Evolutionary conservation across 2,888 invertebrate genomes (phyloP).

Genomic region (Euproctis similis): DNA sequence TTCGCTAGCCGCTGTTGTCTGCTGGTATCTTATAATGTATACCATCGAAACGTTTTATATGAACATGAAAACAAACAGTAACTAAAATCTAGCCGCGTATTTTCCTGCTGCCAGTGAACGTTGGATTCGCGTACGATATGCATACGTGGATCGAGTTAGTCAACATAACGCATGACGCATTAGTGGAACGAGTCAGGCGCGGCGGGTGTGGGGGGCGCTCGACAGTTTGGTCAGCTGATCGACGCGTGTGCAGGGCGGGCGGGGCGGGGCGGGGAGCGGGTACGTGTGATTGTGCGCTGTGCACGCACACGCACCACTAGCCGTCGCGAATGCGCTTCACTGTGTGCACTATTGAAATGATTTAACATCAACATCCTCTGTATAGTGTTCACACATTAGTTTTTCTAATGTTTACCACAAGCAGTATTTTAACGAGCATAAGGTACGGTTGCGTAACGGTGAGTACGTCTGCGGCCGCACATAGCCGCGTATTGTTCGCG

Average conservation of each 20-base stretch:
- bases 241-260: conserved; percentile 33
- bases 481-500: conserved; percentile 37
- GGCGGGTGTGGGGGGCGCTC: conserved; percentile 35
- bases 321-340: conserved; percentile 37
- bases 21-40: conserved; percentile 14
- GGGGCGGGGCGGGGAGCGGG: conserved; percentile 9
- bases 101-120: conserved; percentile 35
- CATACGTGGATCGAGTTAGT: conserved; percentile 39
- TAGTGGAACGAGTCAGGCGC: conserved; percentile 8
- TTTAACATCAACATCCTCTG: conserved; percentile 31
- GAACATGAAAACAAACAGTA: conserved; percentile 14
- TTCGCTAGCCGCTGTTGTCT: too few relatives aligned
- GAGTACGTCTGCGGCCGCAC: conserved; percentile 32
- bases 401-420: conserved; percentile 39
- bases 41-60: conserved; percentile 13
- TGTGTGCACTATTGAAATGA: conserved; percentile 40
- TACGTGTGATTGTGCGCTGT: conserved; percentile 3
- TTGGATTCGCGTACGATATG: conserved; percentile 29
- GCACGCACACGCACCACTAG: conserved; percentile 43
- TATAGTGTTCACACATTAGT: conserved; percentile 23
- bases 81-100: conserved; percentile 30
- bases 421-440: conserved; percentile 52
- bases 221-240: conserved; percentile 64
- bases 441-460: conserved; percentile 55
- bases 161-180: conserved; percentile 49